phyloP scores from a whole-genome alignment of 2,797 vertebrate genomes.

The Otus scops region DNA sequence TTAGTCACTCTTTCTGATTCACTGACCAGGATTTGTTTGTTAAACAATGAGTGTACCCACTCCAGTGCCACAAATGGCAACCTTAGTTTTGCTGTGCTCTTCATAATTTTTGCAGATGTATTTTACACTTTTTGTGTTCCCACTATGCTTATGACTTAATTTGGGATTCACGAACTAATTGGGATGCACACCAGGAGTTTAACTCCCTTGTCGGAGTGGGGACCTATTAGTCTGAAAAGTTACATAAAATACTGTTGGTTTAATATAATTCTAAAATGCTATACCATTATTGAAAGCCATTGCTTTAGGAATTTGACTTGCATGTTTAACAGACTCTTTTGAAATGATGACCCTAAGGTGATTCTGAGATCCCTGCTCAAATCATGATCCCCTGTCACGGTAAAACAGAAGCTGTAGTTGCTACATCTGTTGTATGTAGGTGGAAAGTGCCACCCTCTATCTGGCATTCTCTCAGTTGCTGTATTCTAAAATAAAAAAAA shows the following conservation, averaged over 20 bases:
- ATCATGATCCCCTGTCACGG: not conserved
- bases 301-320: not conserved
- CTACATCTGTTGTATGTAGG: not conserved
- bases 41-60: not conserved
- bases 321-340: not conserved
- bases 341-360: not conserved
- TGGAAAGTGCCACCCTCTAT: not conserved
- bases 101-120: not conserved
- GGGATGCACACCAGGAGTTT: not conserved
- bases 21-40: not conserved
- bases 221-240: not conserved
- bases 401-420: not conserved
- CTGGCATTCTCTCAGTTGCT: not conserved
- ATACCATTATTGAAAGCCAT: not conserved
- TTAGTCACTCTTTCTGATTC: not conserved
- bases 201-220: not conserved
- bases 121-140: not conserved
- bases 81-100: not conserved
- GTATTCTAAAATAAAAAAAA: not conserved
- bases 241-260: not conserved
- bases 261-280: not conserved
- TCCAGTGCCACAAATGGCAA: not conserved
- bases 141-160: not conserved
- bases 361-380: not conserved
- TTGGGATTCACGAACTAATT: not conserved